Evolutionary conservation across 2,113 vertebrate species (phyloP).

Genomic region (Natator depressus): DNA sequence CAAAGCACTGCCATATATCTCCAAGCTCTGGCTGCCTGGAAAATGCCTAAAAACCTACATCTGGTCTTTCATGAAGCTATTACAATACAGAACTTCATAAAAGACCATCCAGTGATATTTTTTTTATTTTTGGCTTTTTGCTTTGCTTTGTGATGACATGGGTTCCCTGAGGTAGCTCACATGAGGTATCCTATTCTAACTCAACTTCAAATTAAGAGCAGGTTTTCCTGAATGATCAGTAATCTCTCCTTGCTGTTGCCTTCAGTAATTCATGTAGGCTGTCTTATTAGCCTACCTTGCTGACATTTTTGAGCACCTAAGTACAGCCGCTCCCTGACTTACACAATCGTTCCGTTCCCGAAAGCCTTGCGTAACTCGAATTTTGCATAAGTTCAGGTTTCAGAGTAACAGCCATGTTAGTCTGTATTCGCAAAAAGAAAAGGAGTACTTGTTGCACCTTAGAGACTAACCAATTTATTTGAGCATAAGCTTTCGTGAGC

Average conservation of each 20-base stretch:
- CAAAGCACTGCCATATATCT: neutral
- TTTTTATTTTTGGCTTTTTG: conserved; percentile 33
- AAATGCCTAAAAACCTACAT: conserved; percentile 44
- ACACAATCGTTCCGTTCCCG: too few species aligned
- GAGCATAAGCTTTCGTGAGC: too few species aligned
- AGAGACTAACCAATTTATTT: too few species aligned
- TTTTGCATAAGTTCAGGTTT: too few species aligned
- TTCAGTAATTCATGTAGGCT: neutral
- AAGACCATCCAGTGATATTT: neutral
- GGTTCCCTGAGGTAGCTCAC: conserved; percentile 35
- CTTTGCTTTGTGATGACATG: conserved; percentile 24
- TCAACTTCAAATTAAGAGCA: conserved; percentile 31
- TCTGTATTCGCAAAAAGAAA: too few species aligned
- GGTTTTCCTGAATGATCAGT: neutral
- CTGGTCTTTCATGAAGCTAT: conserved; percentile 26
- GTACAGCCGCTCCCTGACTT: neutral
- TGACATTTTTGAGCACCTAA: neutral
- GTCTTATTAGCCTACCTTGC: neutral
- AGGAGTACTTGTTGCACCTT: too few species aligned
- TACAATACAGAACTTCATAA: neutral
- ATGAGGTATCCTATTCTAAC: neutral
- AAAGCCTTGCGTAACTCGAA: too few species aligned
- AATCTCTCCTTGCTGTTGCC: conserved; percentile 31
- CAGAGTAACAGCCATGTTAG: too few species aligned
- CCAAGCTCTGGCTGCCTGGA: conserved; percentile 31